Percentiles rank a stretch among this genome's conserved stretches.
Evolutionary conservation across 2,797 vertebrate genomes (phyloP).

Genomic region (Xyrichtys novacula): DNA sequence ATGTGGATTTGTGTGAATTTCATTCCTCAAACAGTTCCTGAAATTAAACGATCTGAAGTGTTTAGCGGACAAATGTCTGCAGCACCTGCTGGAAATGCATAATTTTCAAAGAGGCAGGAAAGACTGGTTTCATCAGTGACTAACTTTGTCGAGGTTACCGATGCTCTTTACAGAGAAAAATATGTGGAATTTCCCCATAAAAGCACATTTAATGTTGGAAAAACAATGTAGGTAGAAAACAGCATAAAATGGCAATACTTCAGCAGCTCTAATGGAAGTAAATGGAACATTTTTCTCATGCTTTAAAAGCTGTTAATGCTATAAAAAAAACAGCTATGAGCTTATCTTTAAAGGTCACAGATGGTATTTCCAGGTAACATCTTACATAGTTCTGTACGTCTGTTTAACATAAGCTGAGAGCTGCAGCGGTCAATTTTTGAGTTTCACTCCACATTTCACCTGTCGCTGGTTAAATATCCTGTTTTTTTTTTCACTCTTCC

Average conservation of each 20-base stretch:
- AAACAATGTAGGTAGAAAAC: not conserved
- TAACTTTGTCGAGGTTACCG: not conserved
- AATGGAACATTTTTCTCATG: slow-evolving; percentile 1
- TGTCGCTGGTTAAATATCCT: too few relatives aligned
- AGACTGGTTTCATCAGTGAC: not conserved
- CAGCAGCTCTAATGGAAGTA: not conserved
- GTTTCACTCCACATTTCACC: too few relatives aligned
- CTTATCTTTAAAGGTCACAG: slow-evolving; percentile 30
- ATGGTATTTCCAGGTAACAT: not conserved
- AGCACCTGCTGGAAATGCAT: not conserved
- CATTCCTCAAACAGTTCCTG: not conserved
- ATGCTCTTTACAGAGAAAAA: too few relatives aligned
- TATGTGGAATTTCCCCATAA: not conserved
- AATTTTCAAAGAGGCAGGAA: not conserved
- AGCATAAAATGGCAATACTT: not conserved
- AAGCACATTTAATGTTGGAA: not conserved
- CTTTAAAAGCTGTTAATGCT: slow-evolving; percentile 10
- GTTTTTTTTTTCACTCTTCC: not conserved
- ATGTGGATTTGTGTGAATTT: not conserved
- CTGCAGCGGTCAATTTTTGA: not conserved
- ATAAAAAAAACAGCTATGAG: not conserved
- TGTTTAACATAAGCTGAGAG: slow-evolving; percentile 2
- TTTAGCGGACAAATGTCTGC: not conserved
- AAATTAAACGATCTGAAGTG: not conserved
- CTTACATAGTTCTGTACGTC: slow-evolving; percentile 10